These are phyloP conservation scores for Nestor notabilis DNA, from an alignment of 2,113 vertebrate species.

Conservation along the genomic window DNA sequence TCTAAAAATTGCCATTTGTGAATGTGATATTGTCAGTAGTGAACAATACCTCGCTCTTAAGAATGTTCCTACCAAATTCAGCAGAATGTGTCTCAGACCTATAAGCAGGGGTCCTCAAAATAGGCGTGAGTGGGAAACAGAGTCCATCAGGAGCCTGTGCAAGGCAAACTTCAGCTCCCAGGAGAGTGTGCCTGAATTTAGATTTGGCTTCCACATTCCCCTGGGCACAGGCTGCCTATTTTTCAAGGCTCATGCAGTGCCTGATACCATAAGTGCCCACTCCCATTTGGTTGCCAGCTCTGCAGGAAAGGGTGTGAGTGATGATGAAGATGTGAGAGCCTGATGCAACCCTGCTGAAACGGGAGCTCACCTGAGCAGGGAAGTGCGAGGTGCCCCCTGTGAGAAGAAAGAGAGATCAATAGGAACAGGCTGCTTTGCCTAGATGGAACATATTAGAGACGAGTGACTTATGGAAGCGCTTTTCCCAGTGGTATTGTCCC, in stretches of 20 bases:
- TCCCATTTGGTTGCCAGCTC: not conserved
- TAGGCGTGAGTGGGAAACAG: not conserved
- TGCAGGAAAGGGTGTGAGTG: not conserved
- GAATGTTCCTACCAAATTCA: not conserved
- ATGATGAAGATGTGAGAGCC: not conserved
- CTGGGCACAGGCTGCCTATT: not conserved
- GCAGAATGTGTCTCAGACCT: not conserved
- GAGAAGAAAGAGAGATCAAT: not conserved
- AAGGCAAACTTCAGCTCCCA: not conserved
- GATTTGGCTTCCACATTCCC: not conserved
- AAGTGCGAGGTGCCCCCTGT: not conserved
- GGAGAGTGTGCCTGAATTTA: not conserved
- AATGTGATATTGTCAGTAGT: not conserved
- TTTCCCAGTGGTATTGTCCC: slow-evolving; percentile 45
- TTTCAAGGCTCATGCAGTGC: not conserved
- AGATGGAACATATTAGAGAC: not conserved
- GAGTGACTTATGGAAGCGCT: slow-evolving; percentile 9
- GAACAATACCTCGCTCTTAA: not conserved
- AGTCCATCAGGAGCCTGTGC: not conserved
- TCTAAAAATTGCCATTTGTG: not conserved
- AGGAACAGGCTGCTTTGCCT: slow-evolving; percentile 11
- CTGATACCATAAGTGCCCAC: not conserved
- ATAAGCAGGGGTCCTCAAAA: not conserved
- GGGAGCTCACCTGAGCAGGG: not conserved
- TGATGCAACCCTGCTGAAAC: not conserved